Percentiles rank a stretch among this genome's conserved stretches.
These are phyloP conservation scores for Xerus rutilus DNA, from an alignment of 2,797 vertebrate species.

Conservation along the genomic window DNA sequence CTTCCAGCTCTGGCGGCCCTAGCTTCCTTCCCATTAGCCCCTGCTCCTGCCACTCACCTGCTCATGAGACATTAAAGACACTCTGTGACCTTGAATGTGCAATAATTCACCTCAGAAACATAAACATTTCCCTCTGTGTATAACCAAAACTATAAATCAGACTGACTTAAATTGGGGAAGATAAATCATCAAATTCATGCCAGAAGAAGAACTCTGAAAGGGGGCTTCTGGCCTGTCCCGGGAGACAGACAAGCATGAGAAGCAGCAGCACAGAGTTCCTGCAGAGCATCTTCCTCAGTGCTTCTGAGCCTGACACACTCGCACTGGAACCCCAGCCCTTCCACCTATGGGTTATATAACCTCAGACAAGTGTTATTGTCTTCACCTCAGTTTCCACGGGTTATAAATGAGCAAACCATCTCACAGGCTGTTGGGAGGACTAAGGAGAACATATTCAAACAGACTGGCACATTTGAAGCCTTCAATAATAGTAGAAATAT, in stretches of 20 bases:
- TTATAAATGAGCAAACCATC: background rate
- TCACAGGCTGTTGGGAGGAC: background rate
- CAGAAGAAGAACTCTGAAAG: background rate
- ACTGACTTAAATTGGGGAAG: constrained; percentile 39
- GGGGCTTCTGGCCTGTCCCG: background rate
- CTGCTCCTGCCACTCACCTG: constrained; percentile 66
- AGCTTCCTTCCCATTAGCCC: constrained; percentile 66
- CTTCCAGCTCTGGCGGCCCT: background rate
- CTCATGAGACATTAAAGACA: constrained; percentile 75
- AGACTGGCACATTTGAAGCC: background rate
- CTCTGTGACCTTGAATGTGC: constrained; percentile 64
- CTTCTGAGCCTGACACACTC: background rate
- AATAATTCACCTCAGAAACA: constrained; percentile 77
- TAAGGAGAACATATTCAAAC: background rate
- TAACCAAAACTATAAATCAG: constrained; percentile 79
- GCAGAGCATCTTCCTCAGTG: background rate
- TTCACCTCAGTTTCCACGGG: constrained; percentile 11
- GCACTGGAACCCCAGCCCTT: background rate
- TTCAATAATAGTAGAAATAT: constrained; percentile 63
- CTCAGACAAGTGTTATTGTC: background rate
- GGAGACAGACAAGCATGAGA: background rate
- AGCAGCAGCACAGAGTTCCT: fast-evolving
- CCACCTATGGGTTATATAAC: background rate
- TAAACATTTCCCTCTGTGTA: constrained; percentile 51
- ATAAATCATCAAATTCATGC: constrained; percentile 71